These are phyloP conservation scores for Diachasmimorpha longicaudata DNA, from an alignment of 1,140 invertebrate species.

Conservation along the genomic window DNA sequence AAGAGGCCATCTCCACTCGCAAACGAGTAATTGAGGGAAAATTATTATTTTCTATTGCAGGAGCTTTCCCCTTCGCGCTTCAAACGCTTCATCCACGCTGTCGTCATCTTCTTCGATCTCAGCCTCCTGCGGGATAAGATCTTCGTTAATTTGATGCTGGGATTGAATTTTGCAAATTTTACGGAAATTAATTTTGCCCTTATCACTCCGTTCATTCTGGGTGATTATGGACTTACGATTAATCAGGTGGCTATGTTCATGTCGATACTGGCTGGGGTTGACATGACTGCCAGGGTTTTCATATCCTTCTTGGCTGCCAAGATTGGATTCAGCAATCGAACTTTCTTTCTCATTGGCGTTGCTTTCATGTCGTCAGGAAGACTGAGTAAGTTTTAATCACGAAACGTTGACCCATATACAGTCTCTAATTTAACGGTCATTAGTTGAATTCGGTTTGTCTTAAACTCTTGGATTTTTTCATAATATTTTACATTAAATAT, in stretches of 20 bases:
- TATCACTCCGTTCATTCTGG: constrained; percentile 72
- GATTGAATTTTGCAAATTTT: constrained; percentile 72
- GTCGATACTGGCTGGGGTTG: constrained; percentile 67
- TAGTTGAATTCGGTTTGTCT: too few relatives aligned
- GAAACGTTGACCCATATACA: too few relatives aligned
- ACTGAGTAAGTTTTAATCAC: constrained; percentile 52
- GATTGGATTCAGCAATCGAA: constrained; percentile 45
- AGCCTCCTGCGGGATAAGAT: constrained; percentile 70
- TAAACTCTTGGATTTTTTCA: too few relatives aligned
- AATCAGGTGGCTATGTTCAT: constrained; percentile 67
- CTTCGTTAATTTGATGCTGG: constrained; percentile 72
- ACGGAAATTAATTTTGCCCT: constrained; percentile 75
- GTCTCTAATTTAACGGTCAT: too few relatives aligned
- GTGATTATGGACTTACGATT: constrained; percentile 66
- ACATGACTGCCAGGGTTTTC: constrained; percentile 67
- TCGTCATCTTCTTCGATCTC: constrained; percentile 70
- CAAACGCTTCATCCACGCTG: constrained; percentile 48
- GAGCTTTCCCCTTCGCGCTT: neutral
- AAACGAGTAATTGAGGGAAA: neutral
- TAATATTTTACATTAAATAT: too few relatives aligned
- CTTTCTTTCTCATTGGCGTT: constrained; percentile 52
- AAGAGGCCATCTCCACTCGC: neutral
- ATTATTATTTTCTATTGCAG: neutral
- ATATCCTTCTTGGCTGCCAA: constrained; percentile 67
- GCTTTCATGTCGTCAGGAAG: constrained; percentile 43